Conservation (phyloP, 53 echinoderm and acorn worm genomes). For the Antedon mediterranea region DNA sequence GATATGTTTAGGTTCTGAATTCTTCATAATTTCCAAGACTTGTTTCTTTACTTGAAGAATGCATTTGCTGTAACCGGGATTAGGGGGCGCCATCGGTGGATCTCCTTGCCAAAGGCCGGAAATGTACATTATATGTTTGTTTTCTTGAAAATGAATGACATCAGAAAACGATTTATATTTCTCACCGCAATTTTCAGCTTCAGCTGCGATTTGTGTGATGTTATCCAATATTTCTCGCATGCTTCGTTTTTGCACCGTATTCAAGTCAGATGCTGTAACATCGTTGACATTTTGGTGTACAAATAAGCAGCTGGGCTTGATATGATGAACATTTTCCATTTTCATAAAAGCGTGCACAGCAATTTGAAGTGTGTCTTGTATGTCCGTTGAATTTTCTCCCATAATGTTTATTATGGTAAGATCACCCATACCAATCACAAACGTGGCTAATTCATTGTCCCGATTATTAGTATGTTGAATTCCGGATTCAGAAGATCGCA, state of each 20-base stretch:
- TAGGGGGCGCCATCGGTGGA: slow-evolving; percentile 42
- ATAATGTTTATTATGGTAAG: slow-evolving; percentile 28
- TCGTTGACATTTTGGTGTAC: slow-evolving; percentile 37
- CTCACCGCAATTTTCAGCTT: slow-evolving; percentile 16
- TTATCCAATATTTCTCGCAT: slow-evolving; percentile 23
- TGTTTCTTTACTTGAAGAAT: background rate
- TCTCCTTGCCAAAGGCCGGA: slow-evolving; percentile 37
- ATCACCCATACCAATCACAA: slow-evolving; percentile 31
- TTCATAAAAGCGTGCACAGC: slow-evolving; percentile 23
- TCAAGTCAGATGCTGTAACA: slow-evolving; percentile 13
- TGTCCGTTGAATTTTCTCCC: slow-evolving; percentile 26
- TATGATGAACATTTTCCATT: slow-evolving; percentile 27
- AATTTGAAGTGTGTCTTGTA: slow-evolving; percentile 20
- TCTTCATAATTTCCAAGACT: background rate
- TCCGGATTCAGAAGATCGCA: slow-evolving; percentile 17
- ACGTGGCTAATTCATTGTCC: slow-evolving; percentile 28
- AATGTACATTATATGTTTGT: slow-evolving; percentile 7
- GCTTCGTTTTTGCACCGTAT: background rate
- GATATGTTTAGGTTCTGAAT: background rate
- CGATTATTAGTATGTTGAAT: slow-evolving; percentile 5
- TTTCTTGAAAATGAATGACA: slow-evolving; percentile 26
- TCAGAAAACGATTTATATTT: slow-evolving; percentile 25
- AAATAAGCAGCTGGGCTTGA: slow-evolving; percentile 21
- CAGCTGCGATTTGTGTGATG: slow-evolving; percentile 16
- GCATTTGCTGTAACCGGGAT: slow-evolving; percentile 27